These are phyloP conservation scores for Cyanistes caeruleus DNA, from an alignment of 2,113 vertebrate species.

Conservation along the genomic window DNA sequence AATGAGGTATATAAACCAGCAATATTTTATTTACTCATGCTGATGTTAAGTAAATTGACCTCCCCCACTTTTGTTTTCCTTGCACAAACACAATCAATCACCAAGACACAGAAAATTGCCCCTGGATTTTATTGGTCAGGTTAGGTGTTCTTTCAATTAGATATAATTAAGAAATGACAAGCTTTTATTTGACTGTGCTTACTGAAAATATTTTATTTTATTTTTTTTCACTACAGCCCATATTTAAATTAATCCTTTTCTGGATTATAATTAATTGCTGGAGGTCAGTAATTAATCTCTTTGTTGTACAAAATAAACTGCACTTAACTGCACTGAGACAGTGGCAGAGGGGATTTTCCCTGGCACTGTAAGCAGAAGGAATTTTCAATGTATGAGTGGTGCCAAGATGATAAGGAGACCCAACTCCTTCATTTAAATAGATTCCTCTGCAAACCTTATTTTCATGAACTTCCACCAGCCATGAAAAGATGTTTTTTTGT, in stretches of 20 bases:
- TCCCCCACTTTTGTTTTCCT: background rate
- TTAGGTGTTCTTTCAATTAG: background rate
- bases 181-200: background rate
- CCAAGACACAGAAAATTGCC: background rate
- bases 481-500: rapidly evolving
- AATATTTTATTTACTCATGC: background rate
- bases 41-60: background rate
- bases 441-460: background rate
- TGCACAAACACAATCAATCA: background rate
- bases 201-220: background rate
- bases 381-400: background rate
- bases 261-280: background rate
- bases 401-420: background rate
- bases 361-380: background rate
- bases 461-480: background rate
- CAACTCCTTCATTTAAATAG: background rate
- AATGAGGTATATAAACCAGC: background rate
- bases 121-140: background rate
- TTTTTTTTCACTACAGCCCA: background rate
- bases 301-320: background rate
- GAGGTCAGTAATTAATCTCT: background rate
- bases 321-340: background rate
- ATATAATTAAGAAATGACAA: background rate
- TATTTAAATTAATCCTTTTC: background rate
- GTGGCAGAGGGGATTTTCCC: background rate